Percentiles rank a stretch among this genome's conserved stretches.
Conservation (phyloP, 2,113 vertebrate species). For the Paramormyrops kingsleyae region DNA sequence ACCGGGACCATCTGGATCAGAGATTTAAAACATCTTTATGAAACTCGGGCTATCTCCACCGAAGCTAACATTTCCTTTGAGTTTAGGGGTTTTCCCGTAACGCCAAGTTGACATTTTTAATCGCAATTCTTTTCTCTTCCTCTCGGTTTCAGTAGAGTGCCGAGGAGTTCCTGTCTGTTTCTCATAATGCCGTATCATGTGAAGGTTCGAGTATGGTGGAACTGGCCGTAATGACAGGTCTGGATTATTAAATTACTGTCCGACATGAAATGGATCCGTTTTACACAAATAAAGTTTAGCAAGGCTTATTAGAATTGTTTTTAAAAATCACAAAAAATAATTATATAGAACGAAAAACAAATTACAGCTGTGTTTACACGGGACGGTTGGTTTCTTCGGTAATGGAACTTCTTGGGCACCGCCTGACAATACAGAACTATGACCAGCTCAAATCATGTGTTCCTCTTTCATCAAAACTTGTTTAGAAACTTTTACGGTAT, state of each 20-base stretch:
- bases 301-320: conserved; percentile 63
- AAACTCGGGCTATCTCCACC: conserved; percentile 42
- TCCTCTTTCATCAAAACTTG: conserved; percentile 52
- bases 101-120: conserved; percentile 32
- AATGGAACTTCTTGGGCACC: conserved; percentile 52
- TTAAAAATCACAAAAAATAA: conserved; percentile 65
- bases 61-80: conserved; percentile 61
- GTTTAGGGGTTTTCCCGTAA: conserved; percentile 53
- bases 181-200: conserved; percentile 59
- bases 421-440: conserved; percentile 58
- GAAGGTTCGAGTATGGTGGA: conserved; percentile 46
- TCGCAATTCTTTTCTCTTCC: conserved; percentile 36
- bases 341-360: conserved; percentile 63
- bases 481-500: conserved; percentile 39
- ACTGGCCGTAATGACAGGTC: conserved; percentile 65
- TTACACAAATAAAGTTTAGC: conserved; percentile 66
- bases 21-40: conserved; percentile 41
- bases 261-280: conserved; percentile 69
- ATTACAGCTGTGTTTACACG: conserved; percentile 63
- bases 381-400: conserved; percentile 54
- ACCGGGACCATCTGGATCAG: conserved; percentile 53
- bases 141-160: conserved; percentile 31
- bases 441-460: conserved; percentile 59
- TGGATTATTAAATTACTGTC: conserved; percentile 70
- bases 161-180: conserved; percentile 57